phyloP scores from a whole-genome alignment of 2,113 vertebrate species.

The Halcyon senegalensis region DNA sequence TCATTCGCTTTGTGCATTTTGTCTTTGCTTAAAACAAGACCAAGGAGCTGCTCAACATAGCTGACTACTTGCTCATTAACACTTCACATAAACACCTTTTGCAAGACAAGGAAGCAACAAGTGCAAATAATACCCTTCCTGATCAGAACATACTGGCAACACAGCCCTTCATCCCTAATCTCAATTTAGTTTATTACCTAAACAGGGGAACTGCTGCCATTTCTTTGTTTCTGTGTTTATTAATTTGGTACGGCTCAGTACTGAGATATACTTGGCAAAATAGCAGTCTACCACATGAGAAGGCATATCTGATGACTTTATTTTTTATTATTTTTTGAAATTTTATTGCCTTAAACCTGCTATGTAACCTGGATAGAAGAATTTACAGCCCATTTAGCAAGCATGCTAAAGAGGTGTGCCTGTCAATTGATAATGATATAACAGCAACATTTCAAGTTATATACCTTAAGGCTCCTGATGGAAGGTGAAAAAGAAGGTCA shows the following conservation, averaged over 20 bases:
- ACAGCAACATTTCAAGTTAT: too few relatives aligned
- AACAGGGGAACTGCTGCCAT: background rate
- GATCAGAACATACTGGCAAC: background rate
- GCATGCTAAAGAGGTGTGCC: slow-evolving; percentile 6
- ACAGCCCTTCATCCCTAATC: background rate
- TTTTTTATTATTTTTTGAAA: slow-evolving; percentile 24
- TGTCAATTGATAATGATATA: slow-evolving; percentile 2
- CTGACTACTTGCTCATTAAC: background rate
- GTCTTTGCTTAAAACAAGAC: background rate
- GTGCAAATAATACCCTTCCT: background rate
- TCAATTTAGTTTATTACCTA: background rate
- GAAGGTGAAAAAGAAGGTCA: slow-evolving; percentile 57
- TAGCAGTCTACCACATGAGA: background rate
- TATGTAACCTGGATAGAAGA: background rate
- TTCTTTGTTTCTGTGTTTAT: background rate
- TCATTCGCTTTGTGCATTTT: background rate
- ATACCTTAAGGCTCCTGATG: slow-evolving; percentile 31
- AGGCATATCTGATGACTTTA: background rate
- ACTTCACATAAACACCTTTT: background rate
- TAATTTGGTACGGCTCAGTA: background rate
- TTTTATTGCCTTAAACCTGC: background rate
- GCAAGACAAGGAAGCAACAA: background rate
- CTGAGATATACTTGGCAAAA: background rate
- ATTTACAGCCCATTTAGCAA: slow-evolving; percentile 38
- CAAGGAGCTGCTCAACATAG: background rate